Percentiles rank a stretch among this genome's conserved stretches.
Evolutionary conservation across 2,797 vertebrate genomes (phyloP).

Genomic region (Pseudomugil tenellus): DNA sequence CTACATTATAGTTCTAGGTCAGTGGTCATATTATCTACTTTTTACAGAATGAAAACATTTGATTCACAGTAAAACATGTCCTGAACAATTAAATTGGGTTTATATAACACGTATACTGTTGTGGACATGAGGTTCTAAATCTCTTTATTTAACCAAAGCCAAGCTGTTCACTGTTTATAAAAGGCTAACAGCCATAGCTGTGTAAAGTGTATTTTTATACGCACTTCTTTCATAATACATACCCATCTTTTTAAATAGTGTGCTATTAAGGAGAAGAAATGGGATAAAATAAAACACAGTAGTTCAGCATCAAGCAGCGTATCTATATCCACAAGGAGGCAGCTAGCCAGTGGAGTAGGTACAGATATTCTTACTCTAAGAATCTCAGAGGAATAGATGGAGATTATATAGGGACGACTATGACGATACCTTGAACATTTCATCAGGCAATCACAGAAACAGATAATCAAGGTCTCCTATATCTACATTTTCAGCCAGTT

Average conservation of each 20-base stretch:
- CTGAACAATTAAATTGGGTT: not conserved
- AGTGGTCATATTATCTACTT: not conserved
- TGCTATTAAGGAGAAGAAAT: too few relatives aligned
- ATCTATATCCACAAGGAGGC: too few relatives aligned
- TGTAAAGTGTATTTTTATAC: not conserved
- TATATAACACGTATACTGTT: not conserved
- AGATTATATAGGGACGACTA: too few relatives aligned
- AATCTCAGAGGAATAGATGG: too few relatives aligned
- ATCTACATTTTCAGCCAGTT: not conserved
- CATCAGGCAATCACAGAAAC: not conserved
- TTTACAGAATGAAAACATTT: not conserved
- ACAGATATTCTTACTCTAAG: too few relatives aligned
- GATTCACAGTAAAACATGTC: not conserved
- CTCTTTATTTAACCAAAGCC: not conserved
- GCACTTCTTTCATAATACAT: not conserved
- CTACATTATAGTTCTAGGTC: not conserved
- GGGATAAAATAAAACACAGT: too few relatives aligned
- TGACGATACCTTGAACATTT: not conserved
- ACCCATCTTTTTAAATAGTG: too few relatives aligned
- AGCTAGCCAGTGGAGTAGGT: too few relatives aligned
- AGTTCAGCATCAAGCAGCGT: too few relatives aligned
- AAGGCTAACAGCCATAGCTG: not conserved
- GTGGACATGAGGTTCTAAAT: not conserved
- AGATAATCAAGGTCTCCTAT: not conserved
- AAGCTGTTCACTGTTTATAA: not conserved